Percentiles rank a stretch among this genome's conserved stretches.
Conservation (phyloP, 2,888 invertebrate genomes). For the Drosophila ustulata region DNA sequence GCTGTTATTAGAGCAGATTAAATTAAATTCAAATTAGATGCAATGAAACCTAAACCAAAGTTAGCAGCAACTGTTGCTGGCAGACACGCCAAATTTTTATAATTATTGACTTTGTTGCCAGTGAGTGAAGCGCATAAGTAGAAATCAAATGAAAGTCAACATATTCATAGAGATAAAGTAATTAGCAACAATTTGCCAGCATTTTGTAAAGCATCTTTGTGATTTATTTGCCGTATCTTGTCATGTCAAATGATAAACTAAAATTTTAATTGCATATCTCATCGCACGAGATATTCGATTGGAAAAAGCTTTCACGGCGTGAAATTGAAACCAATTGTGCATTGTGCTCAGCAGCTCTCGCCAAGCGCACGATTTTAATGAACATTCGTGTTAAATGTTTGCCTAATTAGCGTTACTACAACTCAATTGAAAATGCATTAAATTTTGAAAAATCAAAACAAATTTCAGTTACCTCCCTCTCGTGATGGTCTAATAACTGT, state of each 20-base stretch:
- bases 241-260: conserved; percentile 32
- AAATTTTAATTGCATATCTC: conserved; percentile 26
- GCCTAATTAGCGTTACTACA: conserved; percentile 66
- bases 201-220: background rate
- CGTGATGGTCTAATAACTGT: conserved; percentile 55
- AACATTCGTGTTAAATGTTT: conserved; percentile 57
- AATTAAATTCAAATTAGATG: background rate
- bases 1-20: background rate
- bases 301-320: conserved; percentile 41
- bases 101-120: background rate
- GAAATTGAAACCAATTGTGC: conserved; percentile 11
- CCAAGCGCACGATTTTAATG: conserved; percentile 13
- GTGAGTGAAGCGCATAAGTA: background rate
- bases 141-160: conserved; percentile 35
- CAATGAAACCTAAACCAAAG: background rate
- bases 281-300: conserved; percentile 6
- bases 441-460: background rate
- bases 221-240: conserved; percentile 14
- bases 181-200: conserved; percentile 19
- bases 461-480: conserved; percentile 18
- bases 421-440: conserved; percentile 61
- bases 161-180: background rate
- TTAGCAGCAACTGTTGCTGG: background rate
- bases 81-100: background rate
- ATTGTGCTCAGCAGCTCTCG: conserved; percentile 16